Base-by-base conservation (phyloP, 2,888 invertebrate species). In the Xiphydria camelus region DNA sequence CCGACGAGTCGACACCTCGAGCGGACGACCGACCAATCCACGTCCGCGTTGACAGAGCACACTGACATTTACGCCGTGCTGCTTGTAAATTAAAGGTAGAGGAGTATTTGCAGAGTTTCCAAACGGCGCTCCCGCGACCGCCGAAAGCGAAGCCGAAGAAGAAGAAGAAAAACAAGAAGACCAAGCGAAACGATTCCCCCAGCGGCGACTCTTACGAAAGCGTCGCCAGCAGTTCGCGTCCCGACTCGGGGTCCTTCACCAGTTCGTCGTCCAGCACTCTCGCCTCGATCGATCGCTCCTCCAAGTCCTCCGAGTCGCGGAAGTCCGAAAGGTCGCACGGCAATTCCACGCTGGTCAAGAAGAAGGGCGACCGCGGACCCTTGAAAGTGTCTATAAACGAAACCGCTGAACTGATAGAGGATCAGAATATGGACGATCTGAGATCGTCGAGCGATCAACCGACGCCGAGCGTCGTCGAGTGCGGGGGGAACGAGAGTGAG, bases 331-430 rank as follows among this genome's bases (percentile, higher is more conserved):
- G 57, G 20, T 64, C 60, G 3, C 42, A 47, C 7, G 59, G 52
- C 18, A 53, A 48, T 21, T 59, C 59, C 5, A 66, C 60, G 29
- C n/a, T n/a, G n/a, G 66, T 69, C 12, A 76, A 74, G 48, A 73
- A 71, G 22, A 76, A 62, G 45, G 47, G 32, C n/a, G 68, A 73
- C 33, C 62, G 70, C 2, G 66, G 73, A 1, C 63, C 70, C 2
- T 58, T 75, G 5, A 71, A 74, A 29, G 77, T 78, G 31, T 77
- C 78, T 36, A 79, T 78, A 47, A 79, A 79, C 46, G 78, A 79
- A 48, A 77, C 70, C 2, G 77, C 77, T 4, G 66, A 76, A 44
- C 52, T 76, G 4, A 77, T 78, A 44, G 75, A 76, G 37, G 68
- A 76, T 45, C 62, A 64, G 21, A 53, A 55, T 9, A 49, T 55